phyloP scores from a whole-genome alignment of 1,140 invertebrate genomes.

The Metopolophium dirhodum region DNA sequence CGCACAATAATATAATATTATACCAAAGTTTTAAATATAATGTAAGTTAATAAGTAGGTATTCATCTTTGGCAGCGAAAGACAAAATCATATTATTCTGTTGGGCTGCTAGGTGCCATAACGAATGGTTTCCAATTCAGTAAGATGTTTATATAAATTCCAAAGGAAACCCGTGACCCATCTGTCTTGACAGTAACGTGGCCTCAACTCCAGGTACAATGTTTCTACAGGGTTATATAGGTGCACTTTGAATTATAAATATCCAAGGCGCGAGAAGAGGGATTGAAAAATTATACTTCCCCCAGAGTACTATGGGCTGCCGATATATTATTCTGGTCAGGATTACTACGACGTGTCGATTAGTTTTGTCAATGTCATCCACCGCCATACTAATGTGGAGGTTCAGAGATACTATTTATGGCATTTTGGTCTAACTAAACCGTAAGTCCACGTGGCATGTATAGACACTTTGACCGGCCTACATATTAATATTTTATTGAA shows the following conservation, averaged over 20 bases:
- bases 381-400: background rate
- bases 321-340: constrained; percentile 16
- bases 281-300: background rate
- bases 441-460: background rate
- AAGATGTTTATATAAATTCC: background rate
- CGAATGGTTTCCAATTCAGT: background rate
- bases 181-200: background rate
- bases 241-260: background rate
- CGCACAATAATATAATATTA: background rate
- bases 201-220: background rate
- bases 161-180: background rate
- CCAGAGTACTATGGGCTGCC: background rate
- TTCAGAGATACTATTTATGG: background rate
- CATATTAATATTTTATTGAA: background rate
- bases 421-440: background rate
- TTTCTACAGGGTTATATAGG: background rate
- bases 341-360: constrained; percentile 4
- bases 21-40: background rate
- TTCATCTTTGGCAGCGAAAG: background rate
- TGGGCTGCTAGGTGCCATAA: background rate
- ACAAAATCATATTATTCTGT: background rate
- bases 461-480: background rate
- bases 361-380: background rate
- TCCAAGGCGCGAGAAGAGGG: background rate
- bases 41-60: background rate